Base-by-base conservation (phyloP, 2,888 invertebrate genomes). In the Pterobdella sp. region DNA sequence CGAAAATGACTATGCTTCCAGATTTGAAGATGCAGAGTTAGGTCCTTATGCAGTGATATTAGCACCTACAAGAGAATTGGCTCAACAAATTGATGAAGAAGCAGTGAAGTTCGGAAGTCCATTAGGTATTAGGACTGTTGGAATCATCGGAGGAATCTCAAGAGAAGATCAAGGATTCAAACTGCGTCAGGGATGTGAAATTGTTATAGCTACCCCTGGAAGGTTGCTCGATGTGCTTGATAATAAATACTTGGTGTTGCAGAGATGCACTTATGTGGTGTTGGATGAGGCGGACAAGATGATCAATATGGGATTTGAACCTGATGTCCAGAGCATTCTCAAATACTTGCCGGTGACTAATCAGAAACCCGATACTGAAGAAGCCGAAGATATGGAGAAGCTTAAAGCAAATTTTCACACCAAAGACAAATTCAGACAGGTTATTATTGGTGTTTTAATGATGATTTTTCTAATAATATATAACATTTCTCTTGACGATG, bases 301-400 rank as follows among this genome's bases (percentile, higher is more conserved):
- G 98, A 95, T 99, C 84, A 97, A 99, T 87, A 96, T 99, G 93
- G 97, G 97, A 82, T 99, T 99, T 82, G 98, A 99, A 84, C 93
- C 95, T 63, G 86, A 86, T 76, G 97, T 99, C 0, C 95, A 97
- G 81, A 94, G 93, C 83, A 97, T 99, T 84, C 87, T 99, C 42
- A 95, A 95, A 80, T 94, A 90, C 83, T 93, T 99, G 91, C 98
- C 98, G 0, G 97, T 96, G 0, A 90, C 95, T 0, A 99, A 99
- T 85, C 87, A 94, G 74, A 99, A 99, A 84, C 98, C 98, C 0
- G 98, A 99, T 81, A 90, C 91, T 0, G 98, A 99, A 79, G 97
- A 96, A 79, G 97, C 97, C 0, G 98, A 99, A 85, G 94, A 97
- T 84, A 92, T 92, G 73, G 88, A 88, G 65, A 89, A 91, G 78